Base-by-base conservation (phyloP, 1,140 invertebrate species). In the Tetramorium simillimum region DNA sequence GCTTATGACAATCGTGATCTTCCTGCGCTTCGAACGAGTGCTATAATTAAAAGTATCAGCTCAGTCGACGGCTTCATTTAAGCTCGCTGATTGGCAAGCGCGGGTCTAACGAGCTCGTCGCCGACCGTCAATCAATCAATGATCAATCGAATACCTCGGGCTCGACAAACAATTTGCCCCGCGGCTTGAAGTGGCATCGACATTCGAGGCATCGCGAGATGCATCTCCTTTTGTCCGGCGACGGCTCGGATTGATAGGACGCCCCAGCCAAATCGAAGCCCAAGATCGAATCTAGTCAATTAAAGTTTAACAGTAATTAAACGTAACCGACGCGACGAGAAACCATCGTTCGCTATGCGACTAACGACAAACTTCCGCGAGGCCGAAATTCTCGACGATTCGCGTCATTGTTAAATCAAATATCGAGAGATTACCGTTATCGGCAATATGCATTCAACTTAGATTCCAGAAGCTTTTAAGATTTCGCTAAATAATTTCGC, bases 221-320 rank as follows among this genome's bases (percentile, higher is more conserved):
- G 24, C 16, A 28, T 46, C n/a, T 5, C 56, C 65, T 62, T 89
- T 80, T 86, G 82, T 86, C 33, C 69, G 51, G 51, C 40, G 53
- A 77, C 37, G 63, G 4, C 16, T 12, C 6, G 53, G 81, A 56
- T 73, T 56, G 62, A 86, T 75, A 70, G 91, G 63, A 88, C 88
- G 84, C 86, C 63, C 69, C 53, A 56, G 65, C 51, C 6, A 46
- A 43, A 21, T 21, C 33, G 51, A 65, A n/a, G 18, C 37, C 53
- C 84, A 21, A 91, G 89, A 90, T 91, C 88, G 53, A 69, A 82
- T 56, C 67, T 33, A 62, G 84, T 85, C 86, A 90, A 90, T 91
- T 90, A 88, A 91, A 91, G 84, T 91, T 91, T 60, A 51, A 86
- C 62, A 69, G 65, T 91, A 76, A 88, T 91, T 89, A 90, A 90